Evolutionary conservation across 2,888 invertebrate species (phyloP).

Genomic region (Netelia inedita): DNA sequence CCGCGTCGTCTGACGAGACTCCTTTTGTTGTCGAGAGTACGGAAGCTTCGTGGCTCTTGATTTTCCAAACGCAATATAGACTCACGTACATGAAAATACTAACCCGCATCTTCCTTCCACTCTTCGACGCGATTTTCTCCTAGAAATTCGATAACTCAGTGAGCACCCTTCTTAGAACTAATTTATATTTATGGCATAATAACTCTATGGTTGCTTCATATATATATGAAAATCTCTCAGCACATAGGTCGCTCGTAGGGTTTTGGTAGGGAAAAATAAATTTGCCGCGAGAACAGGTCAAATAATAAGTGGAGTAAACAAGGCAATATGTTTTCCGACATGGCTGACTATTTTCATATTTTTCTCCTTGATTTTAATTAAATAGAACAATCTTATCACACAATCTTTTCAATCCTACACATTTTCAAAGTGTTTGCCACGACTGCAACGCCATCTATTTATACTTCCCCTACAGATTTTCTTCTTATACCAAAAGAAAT

Average conservation of each 20-base stretch:
- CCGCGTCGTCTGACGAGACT: slow-evolving; percentile 9
- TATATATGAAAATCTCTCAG: not conserved
- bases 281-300: slow-evolving; percentile 29
- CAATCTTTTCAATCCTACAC: too few species aligned
- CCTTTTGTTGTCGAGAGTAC: slow-evolving; percentile 1
- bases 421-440: too few species aligned
- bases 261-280: slow-evolving; percentile 1
- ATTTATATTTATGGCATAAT: slow-evolving; percentile 51
- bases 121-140: slow-evolving; percentile 54
- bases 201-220: slow-evolving; percentile 15
- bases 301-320: slow-evolving; percentile 38
- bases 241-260: not conserved
- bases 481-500: too few species aligned
- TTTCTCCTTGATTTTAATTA: slow-evolving; percentile 1
- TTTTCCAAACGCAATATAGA: slow-evolving; percentile 66
- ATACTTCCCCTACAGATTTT: too few species aligned
- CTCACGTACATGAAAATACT: slow-evolving; percentile 68
- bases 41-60: slow-evolving; percentile 38
- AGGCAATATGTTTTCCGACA: slow-evolving; percentile 13
- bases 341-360: not conserved
- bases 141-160: slow-evolving; percentile 58
- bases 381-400: not conserved
- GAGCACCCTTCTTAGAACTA: slow-evolving; percentile 16
- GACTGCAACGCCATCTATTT: too few species aligned
- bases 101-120: slow-evolving; percentile 67